These are phyloP conservation scores for Habroteleia sp. DNA, from an alignment of 2,888 invertebrate genomes.

Conservation along the genomic window DNA sequence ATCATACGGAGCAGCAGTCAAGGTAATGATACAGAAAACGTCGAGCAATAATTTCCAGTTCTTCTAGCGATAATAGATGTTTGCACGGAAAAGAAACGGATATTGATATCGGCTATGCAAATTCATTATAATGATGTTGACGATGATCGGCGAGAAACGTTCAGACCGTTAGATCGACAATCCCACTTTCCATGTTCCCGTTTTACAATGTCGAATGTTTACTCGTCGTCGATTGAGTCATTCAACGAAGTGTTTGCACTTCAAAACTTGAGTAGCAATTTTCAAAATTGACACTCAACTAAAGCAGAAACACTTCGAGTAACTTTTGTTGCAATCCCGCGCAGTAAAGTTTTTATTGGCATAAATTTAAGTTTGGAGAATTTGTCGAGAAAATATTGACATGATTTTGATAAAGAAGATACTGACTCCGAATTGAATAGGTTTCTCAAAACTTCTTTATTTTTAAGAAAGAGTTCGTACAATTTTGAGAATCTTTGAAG, in stretches of 20 bases:
- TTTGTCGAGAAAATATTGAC: no score
- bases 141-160: constrained; percentile 36
- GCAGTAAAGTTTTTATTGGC: no score
- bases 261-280: not conserved
- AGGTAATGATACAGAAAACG: constrained; percentile 32
- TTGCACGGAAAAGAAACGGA: constrained; percentile 10
- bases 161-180: constrained; percentile 33
- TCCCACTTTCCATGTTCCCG: constrained; percentile 38
- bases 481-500: no score
- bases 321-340: no score
- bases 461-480: no score
- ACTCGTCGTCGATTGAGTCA: constrained; percentile 16
- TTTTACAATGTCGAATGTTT: constrained; percentile 24
- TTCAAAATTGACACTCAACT: constrained; percentile 21
- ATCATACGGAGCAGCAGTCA: constrained; percentile 35
- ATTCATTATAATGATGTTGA: constrained; percentile 48
- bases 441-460: no score
- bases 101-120: constrained; percentile 45
- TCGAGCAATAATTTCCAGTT: constrained; percentile 20
- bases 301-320: no score
- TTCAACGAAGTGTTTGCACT: constrained; percentile 18
- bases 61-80: constrained; percentile 5
- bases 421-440: no score
- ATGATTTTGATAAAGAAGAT: no score
- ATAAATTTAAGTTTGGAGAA: no score